phyloP scores from a whole-genome alignment of 2,888 invertebrate species.

The Xylota sylvarum region DNA sequence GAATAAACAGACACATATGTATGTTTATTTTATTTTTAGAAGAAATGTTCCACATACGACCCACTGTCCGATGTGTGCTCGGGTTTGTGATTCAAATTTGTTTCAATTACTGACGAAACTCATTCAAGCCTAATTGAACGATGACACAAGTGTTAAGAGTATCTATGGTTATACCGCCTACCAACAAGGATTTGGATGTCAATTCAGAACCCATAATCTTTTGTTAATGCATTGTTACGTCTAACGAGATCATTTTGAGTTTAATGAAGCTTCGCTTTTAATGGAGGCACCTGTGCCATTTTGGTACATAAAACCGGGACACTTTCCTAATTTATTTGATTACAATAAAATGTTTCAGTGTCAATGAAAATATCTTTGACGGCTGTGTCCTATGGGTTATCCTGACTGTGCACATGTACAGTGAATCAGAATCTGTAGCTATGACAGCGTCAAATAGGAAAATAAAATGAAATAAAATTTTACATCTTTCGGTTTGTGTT shows the following conservation, averaged over 20 bases:
- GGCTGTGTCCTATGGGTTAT: slow-evolving; percentile 1
- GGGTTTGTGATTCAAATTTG: slow-evolving; percentile 16
- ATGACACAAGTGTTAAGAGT: background rate
- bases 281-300: slow-evolving; percentile 5
- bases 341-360: slow-evolving; percentile 35
- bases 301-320: background rate
- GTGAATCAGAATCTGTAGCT: background rate
- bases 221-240: slow-evolving; percentile 8
- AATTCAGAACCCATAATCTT: slow-evolving; percentile 23
- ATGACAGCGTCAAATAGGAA: slow-evolving; percentile 6
- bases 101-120: slow-evolving; percentile 7
- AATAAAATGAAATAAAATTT: slow-evolving; percentile 6
- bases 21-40: background rate
- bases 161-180: background rate
- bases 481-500: slow-evolving; percentile 6
- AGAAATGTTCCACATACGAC: slow-evolving; percentile 37
- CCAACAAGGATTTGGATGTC: slow-evolving; percentile 6
- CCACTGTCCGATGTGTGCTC: background rate
- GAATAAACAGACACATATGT: slow-evolving; percentile 1
- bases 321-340: slow-evolving; percentile 60
- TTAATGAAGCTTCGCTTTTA: slow-evolving; percentile 4
- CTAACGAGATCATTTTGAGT: background rate
- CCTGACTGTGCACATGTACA: slow-evolving; percentile 1
- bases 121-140: slow-evolving; percentile 38
- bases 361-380: slow-evolving; percentile 36